Evolutionary conservation across 2,113 vertebrate genomes (phyloP).

Genomic region (Bufo gargarizans): DNA sequence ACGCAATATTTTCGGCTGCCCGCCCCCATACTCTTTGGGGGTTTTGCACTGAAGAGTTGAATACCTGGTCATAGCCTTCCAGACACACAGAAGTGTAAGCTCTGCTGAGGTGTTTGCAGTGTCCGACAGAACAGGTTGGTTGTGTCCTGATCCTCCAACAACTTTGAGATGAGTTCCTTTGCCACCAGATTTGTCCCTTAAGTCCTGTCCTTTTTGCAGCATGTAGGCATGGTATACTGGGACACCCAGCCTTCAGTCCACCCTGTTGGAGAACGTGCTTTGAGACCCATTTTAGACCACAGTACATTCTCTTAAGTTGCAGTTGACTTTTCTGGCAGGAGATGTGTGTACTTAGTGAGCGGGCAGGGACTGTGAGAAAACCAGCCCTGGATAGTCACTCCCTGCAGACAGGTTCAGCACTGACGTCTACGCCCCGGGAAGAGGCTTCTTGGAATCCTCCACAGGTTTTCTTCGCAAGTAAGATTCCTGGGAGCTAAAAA

Average conservation of each 20-base stretch:
- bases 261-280: not conserved
- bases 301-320: conserved; percentile 32
- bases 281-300: not conserved
- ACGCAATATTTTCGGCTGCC: conserved; percentile 64
- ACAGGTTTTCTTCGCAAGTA: not conserved
- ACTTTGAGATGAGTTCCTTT: not conserved
- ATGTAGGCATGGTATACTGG: not conserved
- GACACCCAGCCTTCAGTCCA: not conserved
- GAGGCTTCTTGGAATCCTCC: not conserved
- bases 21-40: conserved; percentile 72
- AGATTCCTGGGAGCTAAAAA: not conserved
- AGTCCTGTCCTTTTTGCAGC: not conserved
- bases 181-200: not conserved
- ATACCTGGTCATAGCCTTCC: conserved; percentile 65
- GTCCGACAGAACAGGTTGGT: not conserved
- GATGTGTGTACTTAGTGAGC: not conserved
- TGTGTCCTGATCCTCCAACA: not conserved
- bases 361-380: conserved; percentile 1
- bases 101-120: not conserved
- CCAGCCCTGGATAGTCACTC: conserved; percentile 10
- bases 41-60: conserved; percentile 65
- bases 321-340: not conserved
- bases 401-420: not conserved
- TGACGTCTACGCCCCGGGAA: too few relatives aligned
- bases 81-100: not conserved